Percentiles rank a stretch among this genome's conserved stretches.
Conservation (phyloP, 37 sponge, comb jelly and placozoan species). For the Crambe crambe region DNA sequence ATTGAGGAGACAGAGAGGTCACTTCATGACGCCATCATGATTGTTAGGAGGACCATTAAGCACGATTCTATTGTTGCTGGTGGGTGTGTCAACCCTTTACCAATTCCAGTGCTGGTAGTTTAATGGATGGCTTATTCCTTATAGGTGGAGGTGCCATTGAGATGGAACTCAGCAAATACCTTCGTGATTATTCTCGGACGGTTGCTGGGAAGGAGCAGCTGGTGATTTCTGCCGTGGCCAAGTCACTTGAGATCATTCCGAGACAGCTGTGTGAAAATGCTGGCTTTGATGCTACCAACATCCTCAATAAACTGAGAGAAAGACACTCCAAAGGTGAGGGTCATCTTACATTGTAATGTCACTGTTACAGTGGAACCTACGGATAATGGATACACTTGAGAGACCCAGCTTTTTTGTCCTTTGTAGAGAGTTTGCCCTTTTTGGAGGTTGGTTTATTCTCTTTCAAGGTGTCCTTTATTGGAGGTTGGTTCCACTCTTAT, state of each 20-base stretch:
- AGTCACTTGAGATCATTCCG: constrained; percentile 96
- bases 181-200: constrained; percentile 87
- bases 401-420: background rate
- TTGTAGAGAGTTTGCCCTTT: too few species aligned
- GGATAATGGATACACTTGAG: background rate
- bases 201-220: constrained; percentile 98
- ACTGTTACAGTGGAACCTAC: background rate
- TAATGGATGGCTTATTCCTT: background rate
- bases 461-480: too few species aligned
- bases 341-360: background rate
- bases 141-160: constrained; percentile 98
- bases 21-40: constrained; percentile 99
- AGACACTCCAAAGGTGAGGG: constrained; percentile 86
- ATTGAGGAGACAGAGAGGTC: constrained; percentile 99
- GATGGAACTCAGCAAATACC: constrained; percentile 95
- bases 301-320: constrained; percentile 96
- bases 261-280: constrained; percentile 99
- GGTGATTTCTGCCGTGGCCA: constrained; percentile 91
- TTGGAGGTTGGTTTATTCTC: too few species aligned
- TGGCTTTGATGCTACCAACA: constrained; percentile 96
- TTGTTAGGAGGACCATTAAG: constrained; percentile 96
- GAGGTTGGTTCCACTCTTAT: too few species aligned
- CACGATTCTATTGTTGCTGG: constrained; percentile 98
- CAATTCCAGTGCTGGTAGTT: background rate
- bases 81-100: background rate